Evolutionary conservation across 2,797 vertebrate species (phyloP).

Genomic region (Acrocephalus scirpaceus): DNA sequence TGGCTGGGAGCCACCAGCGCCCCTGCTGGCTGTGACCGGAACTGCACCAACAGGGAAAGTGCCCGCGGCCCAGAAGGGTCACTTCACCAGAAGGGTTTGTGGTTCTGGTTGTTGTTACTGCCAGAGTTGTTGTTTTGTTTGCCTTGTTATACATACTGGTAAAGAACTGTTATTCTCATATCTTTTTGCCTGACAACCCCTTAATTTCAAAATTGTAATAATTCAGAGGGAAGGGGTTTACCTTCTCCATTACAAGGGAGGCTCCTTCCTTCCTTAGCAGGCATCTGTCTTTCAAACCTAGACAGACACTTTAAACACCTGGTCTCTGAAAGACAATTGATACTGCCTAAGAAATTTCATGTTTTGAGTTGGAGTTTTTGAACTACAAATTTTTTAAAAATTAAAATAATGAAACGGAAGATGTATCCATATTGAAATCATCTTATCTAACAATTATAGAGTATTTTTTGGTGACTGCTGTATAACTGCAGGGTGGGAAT

Average conservation of each 20-base stretch:
- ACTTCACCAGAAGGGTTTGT: too few species aligned
- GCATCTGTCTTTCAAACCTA: background rate
- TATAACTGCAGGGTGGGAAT: background rate
- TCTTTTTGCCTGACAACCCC: background rate
- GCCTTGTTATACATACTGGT: background rate
- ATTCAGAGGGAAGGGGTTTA: background rate
- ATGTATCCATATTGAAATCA: background rate
- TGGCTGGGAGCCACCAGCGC: too few species aligned
- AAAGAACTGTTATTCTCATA: background rate
- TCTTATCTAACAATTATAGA: background rate
- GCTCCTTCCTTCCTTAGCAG: background rate
- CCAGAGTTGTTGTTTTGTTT: background rate
- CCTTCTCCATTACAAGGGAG: background rate
- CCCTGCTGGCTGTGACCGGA: background rate
- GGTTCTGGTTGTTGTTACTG: background rate
- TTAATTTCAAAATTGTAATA: background rate
- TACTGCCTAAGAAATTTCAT: background rate
- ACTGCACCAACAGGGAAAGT: background rate
- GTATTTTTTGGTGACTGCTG: background rate
- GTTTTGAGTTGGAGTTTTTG: rapidly evolving
- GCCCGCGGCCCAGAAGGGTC: background rate
- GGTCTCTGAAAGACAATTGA: background rate
- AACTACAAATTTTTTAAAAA: background rate
- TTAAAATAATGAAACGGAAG: background rate
- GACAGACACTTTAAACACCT: background rate